Conservation (phyloP, 2,797 vertebrate species). For the Callimico goeldii region DNA sequence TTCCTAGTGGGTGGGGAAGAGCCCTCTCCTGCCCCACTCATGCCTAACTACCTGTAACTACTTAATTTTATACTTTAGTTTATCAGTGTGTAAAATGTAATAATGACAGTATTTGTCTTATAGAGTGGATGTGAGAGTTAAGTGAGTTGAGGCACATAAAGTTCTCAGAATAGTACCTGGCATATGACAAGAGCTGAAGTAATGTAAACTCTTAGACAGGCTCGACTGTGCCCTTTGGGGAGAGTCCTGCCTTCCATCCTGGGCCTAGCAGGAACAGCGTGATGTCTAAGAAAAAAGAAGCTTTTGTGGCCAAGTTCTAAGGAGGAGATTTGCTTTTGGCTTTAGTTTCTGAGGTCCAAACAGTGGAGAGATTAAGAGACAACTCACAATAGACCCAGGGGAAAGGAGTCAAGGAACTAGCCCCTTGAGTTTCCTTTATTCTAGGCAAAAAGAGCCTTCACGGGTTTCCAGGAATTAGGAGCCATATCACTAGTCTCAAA, state of each 20-base stretch:
- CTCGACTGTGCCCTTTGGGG: not conserved
- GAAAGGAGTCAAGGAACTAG: not conserved
- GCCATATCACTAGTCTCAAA: not conserved
- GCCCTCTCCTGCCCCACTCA: too few relatives aligned
- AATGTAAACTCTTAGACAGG: not conserved
- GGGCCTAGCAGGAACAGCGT: not conserved
- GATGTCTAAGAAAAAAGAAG: not conserved
- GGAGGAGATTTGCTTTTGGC: not conserved
- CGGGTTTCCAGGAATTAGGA: not conserved
- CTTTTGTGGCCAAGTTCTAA: not conserved
- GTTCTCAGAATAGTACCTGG: not conserved
- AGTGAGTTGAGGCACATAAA: not conserved
- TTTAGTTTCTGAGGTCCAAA: not conserved
- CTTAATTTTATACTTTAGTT: constrained; percentile 23
- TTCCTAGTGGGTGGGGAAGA: too few relatives aligned
- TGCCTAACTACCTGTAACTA: not conserved
- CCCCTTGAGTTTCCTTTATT: not conserved
- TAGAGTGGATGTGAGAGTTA: not conserved
- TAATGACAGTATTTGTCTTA: not conserved
- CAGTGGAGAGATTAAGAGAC: not conserved
- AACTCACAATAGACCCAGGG: not conserved
- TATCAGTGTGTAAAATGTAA: not conserved
- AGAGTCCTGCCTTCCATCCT: not conserved
- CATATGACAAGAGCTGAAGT: not conserved
- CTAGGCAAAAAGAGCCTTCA: not conserved